phyloP scores from a whole-genome alignment of 2,888 invertebrate genomes.

The Cephus runcator region DNA sequence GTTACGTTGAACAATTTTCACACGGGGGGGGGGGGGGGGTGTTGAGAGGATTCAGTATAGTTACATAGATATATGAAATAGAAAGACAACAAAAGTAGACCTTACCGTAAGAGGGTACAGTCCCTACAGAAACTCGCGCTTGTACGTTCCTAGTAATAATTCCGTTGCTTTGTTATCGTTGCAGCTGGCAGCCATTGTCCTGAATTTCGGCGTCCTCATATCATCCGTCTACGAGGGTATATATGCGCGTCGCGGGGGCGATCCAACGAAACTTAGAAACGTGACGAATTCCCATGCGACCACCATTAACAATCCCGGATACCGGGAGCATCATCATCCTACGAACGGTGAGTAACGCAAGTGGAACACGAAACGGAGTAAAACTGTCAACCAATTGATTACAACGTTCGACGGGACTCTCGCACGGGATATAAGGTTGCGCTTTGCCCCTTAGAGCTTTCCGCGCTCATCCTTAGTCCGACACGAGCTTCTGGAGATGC shows the following conservation, averaged over 20 bases:
- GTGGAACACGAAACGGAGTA: not conserved
- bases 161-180: slow-evolving; percentile 45
- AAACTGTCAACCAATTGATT: not conserved
- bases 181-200: slow-evolving; percentile 81
- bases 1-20: not conserved
- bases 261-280: slow-evolving; percentile 76
- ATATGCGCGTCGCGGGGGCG: slow-evolving; percentile 82
- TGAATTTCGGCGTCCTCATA: slow-evolving; percentile 80
- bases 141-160: not conserved
- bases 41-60: not conserved
- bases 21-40: not conserved
- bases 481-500: no score
- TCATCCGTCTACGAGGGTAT: slow-evolving; percentile 84
- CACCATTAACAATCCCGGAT: slow-evolving; percentile 88
- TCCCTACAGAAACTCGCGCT: not conserved
- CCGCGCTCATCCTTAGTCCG: not conserved
- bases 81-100: not conserved
- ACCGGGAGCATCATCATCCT: slow-evolving; percentile 72
- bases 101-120: not conserved
- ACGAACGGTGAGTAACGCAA: slow-evolving; percentile 52
- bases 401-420: not conserved
- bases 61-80: not conserved
- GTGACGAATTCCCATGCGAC: slow-evolving; percentile 73
- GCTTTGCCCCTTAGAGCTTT: not conserved
- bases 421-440: not conserved